Base-by-base conservation (phyloP, 1,140 invertebrate genomes). In the Drosophila parvula region DNA sequence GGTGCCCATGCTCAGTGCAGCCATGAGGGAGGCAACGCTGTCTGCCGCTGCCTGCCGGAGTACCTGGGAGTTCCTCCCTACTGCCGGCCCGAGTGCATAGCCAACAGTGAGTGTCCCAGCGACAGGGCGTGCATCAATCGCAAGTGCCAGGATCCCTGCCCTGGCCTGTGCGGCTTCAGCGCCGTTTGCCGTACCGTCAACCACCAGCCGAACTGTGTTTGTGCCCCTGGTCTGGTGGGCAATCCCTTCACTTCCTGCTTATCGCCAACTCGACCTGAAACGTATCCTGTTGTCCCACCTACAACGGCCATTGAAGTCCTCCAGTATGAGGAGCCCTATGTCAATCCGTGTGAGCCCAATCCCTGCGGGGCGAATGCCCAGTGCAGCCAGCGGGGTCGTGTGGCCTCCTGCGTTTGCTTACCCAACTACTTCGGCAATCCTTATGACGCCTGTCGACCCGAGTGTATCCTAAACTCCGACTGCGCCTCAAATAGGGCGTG, bases 361-460 rank as follows among this genome's bases (percentile, higher is more conserved):
- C 94, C 94, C 36, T 95, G 94, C 81, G 95, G 95, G 45, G 96
- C 68, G 48, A 92, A 93, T 60, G 90, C 92, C 0, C 90, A 94
- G 51, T 97, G 96, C 83, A 93, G 88, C 56, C 94, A 94, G 92
- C 93, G 93, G 71, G 94, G 94, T 58, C 93, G 93, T 1, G 94
- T 94, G 14, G 95, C 95, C 51, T 94, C 95, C 27, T 97, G 96
- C 81, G 93, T 93, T 67, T 97, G 96, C 83, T 61, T 95, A 18
- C 93, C 94, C n/a, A 94, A 94, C 65, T 96, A 95, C 78, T 92
- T 94, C 50, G 96, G 96, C 12, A 95, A 96, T 91, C 96, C 96
- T n/a, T 96, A 96, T 73, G 94, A 95, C 75, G 94, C 94, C 5
- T 96, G 96, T 90, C 93, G 95, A 48, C 96, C 95, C 4, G 95